Base-by-base conservation (phyloP, 1,140 invertebrate genomes). In the Metaphire vulgaris region DNA sequence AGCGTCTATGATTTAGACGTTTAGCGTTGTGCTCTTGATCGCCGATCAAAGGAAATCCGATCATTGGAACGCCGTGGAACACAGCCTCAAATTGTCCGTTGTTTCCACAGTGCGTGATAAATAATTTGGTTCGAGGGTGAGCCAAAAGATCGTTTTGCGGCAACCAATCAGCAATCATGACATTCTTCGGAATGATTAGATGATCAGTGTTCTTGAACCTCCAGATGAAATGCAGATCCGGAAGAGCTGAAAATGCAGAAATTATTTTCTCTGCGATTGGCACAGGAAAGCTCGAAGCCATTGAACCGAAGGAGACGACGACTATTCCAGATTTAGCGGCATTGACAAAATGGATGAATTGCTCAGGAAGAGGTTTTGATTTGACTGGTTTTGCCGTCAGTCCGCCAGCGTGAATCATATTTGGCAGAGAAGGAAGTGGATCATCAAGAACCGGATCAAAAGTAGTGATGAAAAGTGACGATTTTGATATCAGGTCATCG, bases 121-220 rank as follows among this genome's bases (percentile, higher is more conserved):
- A 93, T 0, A 88, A 89, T 34, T 89, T 78, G 26, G 79, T 79
- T 21, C 80, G 79, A 1, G 78, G 77, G 72, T 82, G 81, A 89
- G 89, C 91, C 56, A 93, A 86, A 33, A 94, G 88, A 82, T 93
- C 92, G 81, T 93, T 92, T 82, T 94, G 92, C 0, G 92, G 92
- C 79, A 92, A 85, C 92, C 92, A 56, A 21, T 6, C 21, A 6
- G 6, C 41, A 56, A 56, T 56, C 41, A 6, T 56, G 21, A 21
- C 41, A 21, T 56, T 56, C 6, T 21, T 21, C 6, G 41, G 41
- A 21, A 56, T 56, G 41, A 21, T 56, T 21, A 56, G 41, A 56
- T 56, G 6, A 21, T 56, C 41, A 6, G 41, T 56, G 21, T 56
- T 56, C 41, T 56, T 21, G 21, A 56, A 56, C 21, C 21, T 56